Percentiles rank a stretch among this genome's conserved stretches.
Conservation (phyloP, 1,140 invertebrate species). For the Pantala flavescens region DNA sequence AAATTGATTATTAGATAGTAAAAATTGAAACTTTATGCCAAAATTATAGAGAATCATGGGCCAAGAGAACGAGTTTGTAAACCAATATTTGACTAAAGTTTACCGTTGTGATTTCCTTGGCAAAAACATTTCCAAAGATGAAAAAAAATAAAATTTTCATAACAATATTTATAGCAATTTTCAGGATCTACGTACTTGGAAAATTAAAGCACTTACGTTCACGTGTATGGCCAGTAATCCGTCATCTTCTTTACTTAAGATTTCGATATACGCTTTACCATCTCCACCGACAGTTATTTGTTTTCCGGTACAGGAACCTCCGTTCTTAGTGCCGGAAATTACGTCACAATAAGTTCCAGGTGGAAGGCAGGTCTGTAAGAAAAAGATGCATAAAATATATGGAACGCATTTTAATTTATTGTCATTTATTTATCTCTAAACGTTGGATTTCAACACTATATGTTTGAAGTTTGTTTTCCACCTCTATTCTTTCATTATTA, state of each 20-base stretch:
- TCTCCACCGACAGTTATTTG: slow-evolving; percentile 49
- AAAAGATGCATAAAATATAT: not conserved
- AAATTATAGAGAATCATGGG: too few species aligned
- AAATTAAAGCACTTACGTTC: not conserved
- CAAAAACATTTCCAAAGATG: too few species aligned
- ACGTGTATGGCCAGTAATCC: slow-evolving; percentile 69
- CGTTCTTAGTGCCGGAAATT: slow-evolving; percentile 55
- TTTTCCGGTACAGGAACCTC: slow-evolving; percentile 58
- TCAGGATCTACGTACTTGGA: not conserved
- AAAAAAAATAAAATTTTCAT: not conserved
- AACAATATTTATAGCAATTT: not conserved
- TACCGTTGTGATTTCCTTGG: too few species aligned
- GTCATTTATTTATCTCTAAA: not conserved
- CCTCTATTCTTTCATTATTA: not conserved
- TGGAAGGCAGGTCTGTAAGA: slow-evolving; percentile 54
- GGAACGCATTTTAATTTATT: not conserved
- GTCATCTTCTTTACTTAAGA: slow-evolving; percentile 48
- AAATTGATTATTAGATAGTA: too few species aligned
- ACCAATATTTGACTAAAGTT: too few species aligned
- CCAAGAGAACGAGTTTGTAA: too few species aligned
- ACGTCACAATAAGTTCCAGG: slow-evolving; percentile 77
- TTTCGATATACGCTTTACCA: slow-evolving; percentile 50
- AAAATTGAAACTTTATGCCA: too few species aligned
- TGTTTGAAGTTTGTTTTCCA: not conserved
- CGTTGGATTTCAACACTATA: not conserved